phyloP scores from a whole-genome alignment of 2,888 invertebrate species.

The Hirtodrosophila confusa region DNA sequence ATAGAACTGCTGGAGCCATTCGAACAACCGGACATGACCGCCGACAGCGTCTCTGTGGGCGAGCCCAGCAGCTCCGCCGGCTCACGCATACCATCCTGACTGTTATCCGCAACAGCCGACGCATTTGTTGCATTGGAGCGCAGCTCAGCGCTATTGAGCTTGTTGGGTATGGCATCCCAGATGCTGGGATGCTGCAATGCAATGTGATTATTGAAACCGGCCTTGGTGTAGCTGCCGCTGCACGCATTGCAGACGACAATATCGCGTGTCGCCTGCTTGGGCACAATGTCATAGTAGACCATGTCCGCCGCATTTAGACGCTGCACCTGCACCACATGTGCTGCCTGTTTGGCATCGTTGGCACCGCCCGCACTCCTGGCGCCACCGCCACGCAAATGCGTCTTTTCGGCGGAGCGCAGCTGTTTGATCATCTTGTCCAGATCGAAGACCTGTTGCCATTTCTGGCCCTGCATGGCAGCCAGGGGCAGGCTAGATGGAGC shows the following conservation, averaged over 20 bases:
- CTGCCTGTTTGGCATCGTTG: slow-evolving; percentile 16
- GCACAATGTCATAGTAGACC: slow-evolving; percentile 91
- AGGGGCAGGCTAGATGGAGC: slow-evolving; percentile 35
- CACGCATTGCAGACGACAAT: slow-evolving; percentile 92
- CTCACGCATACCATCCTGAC: slow-evolving; percentile 59
- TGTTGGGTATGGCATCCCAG: slow-evolving; percentile 74
- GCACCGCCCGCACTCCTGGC: slow-evolving; percentile 16
- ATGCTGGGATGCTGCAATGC: slow-evolving; percentile 85
- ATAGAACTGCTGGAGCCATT: slow-evolving; percentile 80
- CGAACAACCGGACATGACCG: slow-evolving; percentile 63
- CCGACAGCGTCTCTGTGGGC: slow-evolving; percentile 61
- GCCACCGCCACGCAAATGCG: slow-evolving; percentile 61
- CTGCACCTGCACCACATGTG: slow-evolving; percentile 82
- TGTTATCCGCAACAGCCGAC: slow-evolving; percentile 41
- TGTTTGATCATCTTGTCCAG: slow-evolving; percentile 80
- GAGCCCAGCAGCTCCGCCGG: slow-evolving; percentile 48
- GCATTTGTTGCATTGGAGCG: slow-evolving; percentile 15
- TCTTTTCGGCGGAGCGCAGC: slow-evolving; percentile 76
- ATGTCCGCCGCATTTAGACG: slow-evolving; percentile 87
- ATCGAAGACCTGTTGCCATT: slow-evolving; percentile 80
- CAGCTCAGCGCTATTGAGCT: slow-evolving; percentile 41
- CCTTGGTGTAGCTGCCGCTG: slow-evolving; percentile 90
- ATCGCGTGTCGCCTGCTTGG: slow-evolving; percentile 90
- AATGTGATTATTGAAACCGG: slow-evolving; percentile 90
- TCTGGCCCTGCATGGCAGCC: slow-evolving; percentile 71